A percentile compares a stretch with the other conserved stretches of the same genome.
These are phyloP conservation scores for Rostratula benghalensis DNA, from an alignment of 2,113 vertebrate species.

Conservation along the genomic window DNA sequence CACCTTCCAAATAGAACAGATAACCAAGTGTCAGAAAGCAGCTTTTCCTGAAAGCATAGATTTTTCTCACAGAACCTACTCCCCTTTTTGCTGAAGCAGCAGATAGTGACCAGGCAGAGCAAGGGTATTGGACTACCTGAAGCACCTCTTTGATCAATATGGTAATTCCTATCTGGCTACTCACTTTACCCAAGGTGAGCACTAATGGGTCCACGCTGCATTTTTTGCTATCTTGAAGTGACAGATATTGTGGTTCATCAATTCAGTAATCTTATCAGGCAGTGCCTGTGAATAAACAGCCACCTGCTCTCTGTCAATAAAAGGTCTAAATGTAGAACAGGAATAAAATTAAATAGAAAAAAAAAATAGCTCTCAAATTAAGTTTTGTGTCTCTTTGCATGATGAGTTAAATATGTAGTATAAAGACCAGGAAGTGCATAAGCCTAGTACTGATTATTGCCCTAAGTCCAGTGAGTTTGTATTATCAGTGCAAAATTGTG, in stretches of 20 bases:
- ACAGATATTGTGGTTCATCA: not conserved
- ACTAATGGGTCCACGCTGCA: not conserved
- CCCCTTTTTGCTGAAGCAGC: not conserved
- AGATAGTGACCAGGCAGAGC: not conserved
- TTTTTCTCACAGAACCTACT: not conserved
- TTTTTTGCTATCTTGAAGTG: not conserved
- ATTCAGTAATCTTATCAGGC: not conserved
- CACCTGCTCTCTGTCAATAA: not conserved
- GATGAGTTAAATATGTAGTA: not conserved
- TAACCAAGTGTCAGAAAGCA: not conserved
- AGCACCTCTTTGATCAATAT: not conserved
- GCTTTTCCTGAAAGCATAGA: not conserved
- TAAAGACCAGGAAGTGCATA: not conserved
- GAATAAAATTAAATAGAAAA: not conserved
- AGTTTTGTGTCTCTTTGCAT: not conserved
- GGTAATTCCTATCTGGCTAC: not conserved
- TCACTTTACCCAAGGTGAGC: not conserved
- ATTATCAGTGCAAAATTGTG: rapidly evolving
- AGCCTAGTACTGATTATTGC: no score
- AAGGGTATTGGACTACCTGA: not conserved
- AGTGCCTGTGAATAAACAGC: not conserved
- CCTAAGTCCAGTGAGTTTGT: not conserved
- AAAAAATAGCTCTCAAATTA: not conserved
- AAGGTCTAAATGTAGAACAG: not conserved
- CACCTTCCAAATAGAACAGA: not conserved